Conservation (phyloP, 2,113 vertebrate species). For the Chaetura pelagica region DNA sequence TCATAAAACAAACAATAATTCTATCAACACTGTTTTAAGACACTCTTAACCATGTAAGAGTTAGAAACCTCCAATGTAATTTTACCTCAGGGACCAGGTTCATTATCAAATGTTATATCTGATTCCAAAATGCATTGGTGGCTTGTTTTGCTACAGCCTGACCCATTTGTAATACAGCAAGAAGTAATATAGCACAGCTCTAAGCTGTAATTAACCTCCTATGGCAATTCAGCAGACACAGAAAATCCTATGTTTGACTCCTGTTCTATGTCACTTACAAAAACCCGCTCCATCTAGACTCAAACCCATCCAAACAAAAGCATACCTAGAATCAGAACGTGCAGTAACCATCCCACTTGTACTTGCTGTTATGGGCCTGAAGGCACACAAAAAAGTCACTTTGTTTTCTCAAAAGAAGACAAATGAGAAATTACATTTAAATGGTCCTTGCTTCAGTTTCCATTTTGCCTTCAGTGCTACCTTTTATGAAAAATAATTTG, state of each 20-base stretch:
- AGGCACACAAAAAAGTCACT: neutral
- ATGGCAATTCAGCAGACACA: neutral
- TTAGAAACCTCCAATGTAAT: neutral
- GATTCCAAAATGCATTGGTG: neutral
- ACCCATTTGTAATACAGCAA: neutral
- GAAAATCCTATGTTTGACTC: neutral
- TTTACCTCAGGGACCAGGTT: neutral
- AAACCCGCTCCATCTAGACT: neutral
- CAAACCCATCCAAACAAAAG: neutral
- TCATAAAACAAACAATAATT: neutral
- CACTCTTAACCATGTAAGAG: neutral
- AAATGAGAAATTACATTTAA: neutral
- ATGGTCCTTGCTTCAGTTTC: neutral
- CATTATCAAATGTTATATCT: neutral
- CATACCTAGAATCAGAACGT: neutral
- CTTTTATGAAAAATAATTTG: conserved; percentile 37
- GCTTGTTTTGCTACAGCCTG: neutral
- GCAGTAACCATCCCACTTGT: neutral
- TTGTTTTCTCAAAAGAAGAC: neutral
- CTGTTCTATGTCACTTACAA: neutral
- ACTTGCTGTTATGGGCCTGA: neutral
- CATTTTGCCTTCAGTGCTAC: conserved; percentile 23
- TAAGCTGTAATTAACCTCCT: conserved; percentile 10
- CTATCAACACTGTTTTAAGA: neutral
- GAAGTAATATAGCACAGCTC: neutral